Evolutionary conservation across 2,797 vertebrate species (phyloP).

Genomic region (Simalia tracyae): DNA sequence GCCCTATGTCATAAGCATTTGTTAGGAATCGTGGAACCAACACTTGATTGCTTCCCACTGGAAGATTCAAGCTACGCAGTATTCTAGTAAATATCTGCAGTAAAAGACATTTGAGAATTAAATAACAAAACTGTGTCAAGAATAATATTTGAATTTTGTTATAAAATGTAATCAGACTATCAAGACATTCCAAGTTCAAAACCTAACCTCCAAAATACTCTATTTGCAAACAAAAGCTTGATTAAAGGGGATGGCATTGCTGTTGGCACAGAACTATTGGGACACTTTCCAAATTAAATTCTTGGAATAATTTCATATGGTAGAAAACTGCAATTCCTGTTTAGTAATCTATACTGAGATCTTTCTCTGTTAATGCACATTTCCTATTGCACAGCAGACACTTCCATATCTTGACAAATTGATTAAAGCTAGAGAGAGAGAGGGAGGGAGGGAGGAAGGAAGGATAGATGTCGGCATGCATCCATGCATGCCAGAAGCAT

Average conservation of each 20-base stretch:
- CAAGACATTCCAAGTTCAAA: neutral
- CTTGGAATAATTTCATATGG: neutral
- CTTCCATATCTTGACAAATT: neutral
- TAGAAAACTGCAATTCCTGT: neutral
- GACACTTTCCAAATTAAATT: neutral
- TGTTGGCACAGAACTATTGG: neutral
- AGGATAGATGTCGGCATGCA: neutral
- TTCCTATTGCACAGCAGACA: neutral
- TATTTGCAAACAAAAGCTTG: neutral
- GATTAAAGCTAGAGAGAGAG: neutral
- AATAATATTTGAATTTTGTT: neutral
- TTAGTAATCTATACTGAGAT: neutral
- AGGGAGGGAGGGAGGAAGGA: no score
- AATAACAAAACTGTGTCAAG: neutral
- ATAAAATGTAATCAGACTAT: neutral
- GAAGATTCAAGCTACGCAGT: constrained; percentile 94
- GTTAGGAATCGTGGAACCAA: constrained; percentile 89
- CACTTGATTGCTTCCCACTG: constrained; percentile 94
- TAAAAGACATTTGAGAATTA: neutral
- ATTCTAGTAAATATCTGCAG: constrained; percentile 93
- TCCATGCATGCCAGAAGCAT: neutral
- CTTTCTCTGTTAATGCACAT: neutral
- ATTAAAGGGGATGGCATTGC: neutral
- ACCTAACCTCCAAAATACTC: neutral
- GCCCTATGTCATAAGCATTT: constrained; percentile 92